phyloP scores from a whole-genome alignment of 2,888 invertebrate genomes.

The Cacoxenus indagator region DNA sequence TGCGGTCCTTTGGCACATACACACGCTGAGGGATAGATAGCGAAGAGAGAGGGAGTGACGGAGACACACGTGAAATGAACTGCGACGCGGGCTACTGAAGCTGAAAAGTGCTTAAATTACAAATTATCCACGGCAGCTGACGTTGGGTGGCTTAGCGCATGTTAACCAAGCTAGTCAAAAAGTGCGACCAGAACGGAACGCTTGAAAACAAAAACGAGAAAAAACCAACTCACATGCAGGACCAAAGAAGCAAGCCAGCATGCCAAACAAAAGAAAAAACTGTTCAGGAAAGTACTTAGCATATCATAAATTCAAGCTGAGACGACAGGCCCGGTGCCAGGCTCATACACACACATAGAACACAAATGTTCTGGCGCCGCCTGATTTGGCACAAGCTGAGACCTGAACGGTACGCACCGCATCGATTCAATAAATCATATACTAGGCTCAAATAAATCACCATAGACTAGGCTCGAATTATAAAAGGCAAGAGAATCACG shows the following conservation, averaged over 20 bases:
- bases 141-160: conserved; percentile 16
- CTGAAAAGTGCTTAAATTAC: conserved; percentile 71
- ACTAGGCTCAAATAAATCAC: not conserved
- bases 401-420: not conserved
- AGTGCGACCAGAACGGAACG: conserved; percentile 25
- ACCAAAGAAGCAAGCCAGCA: conserved; percentile 19
- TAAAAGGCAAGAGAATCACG: not conserved
- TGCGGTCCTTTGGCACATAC: not conserved
- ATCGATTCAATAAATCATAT: conserved; percentile 12
- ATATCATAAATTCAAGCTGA: conserved; percentile 19
- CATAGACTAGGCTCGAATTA: not conserved
- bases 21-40: too few relatives aligned
- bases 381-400: not conserved
- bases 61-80: not conserved
- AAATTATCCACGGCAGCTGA: conserved; percentile 66
- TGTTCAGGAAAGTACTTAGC: conserved; percentile 8
- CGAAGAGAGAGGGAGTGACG: too few relatives aligned
- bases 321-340: not conserved
- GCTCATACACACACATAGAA: too few relatives aligned
- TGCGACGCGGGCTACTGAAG: conserved; percentile 66
- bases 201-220: conserved; percentile 27
- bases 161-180: conserved; percentile 33
- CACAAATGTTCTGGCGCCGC: not conserved
- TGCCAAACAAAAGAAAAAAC: not conserved
- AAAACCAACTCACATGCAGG: conserved; percentile 23